These are phyloP conservation scores for Psilanteris sp. DNA, from an alignment of 1,140 invertebrate species.

Conservation along the genomic window DNA sequence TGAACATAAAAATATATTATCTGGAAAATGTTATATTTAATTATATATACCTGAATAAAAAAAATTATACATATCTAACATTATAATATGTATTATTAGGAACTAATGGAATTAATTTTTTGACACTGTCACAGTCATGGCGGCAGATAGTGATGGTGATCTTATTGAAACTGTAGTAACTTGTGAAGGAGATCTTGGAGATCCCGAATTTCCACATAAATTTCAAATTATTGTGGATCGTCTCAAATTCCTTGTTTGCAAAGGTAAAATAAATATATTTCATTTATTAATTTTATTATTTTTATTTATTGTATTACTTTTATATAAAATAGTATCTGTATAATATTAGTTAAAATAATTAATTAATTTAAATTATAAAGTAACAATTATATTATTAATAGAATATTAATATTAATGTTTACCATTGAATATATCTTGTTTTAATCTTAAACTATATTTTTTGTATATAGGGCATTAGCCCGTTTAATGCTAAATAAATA, in stretches of 20 bases:
- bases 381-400: too few species aligned
- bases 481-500: too few species aligned
- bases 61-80: constrained; percentile 6
- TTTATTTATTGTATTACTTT: constrained; percentile 1
- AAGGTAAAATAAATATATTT: constrained; percentile 79
- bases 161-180: constrained; percentile 88
- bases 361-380: too few species aligned
- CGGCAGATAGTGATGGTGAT: constrained; percentile 87
- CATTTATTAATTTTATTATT: neutral
- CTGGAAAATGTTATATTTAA: too few species aligned
- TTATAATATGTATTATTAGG: constrained; percentile 11
- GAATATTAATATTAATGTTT: too few species aligned
- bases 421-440: too few species aligned
- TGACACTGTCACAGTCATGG: constrained; percentile 81
- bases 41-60: too few species aligned
- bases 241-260: constrained; percentile 85
- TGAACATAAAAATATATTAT: too few species aligned
- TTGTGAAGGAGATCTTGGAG: constrained; percentile 88
- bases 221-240: constrained; percentile 85
- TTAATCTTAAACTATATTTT: too few species aligned
- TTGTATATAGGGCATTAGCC: too few species aligned
- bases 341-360: too few species aligned
- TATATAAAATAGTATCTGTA: too few species aligned
- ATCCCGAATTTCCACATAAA: constrained; percentile 86
- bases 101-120: constrained; percentile 48